Percentiles rank a stretch among this genome's conserved stretches.
These are phyloP conservation scores for Tetrax tetrax DNA, from an alignment of 2,113 vertebrate genomes.

Conservation along the genomic window DNA sequence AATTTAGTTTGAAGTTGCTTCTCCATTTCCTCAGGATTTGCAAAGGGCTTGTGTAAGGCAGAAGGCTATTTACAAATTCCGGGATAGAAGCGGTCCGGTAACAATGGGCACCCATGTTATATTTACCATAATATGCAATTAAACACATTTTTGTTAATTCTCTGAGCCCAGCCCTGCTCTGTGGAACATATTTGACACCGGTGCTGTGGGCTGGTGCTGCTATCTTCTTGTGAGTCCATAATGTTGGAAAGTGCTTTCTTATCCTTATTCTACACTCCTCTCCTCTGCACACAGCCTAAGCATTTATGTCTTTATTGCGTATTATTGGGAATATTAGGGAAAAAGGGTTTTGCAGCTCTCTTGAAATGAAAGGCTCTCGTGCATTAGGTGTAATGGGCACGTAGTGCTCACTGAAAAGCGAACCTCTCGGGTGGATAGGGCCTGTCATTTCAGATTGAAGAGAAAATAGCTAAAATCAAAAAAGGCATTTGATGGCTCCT, in stretches of 20 bases:
- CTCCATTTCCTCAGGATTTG: background rate
- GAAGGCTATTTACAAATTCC: background rate
- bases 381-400: background rate
- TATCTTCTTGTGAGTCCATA: background rate
- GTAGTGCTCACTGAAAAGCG: background rate
- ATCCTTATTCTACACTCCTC: background rate
- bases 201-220: background rate
- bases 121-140: background rate
- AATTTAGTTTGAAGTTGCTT: background rate
- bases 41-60: background rate
- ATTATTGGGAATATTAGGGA: background rate
- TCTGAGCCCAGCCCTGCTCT: background rate
- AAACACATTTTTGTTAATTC: background rate
- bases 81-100: background rate
- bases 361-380: background rate
- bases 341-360: background rate
- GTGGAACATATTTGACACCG: background rate
- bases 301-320: background rate
- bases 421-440: background rate
- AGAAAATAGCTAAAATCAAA: background rate
- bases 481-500: background rate
- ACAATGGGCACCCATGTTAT: accelerated
- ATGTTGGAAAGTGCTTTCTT: background rate
- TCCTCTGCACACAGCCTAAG: background rate
- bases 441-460: constrained; percentile 4